These are phyloP conservation scores for Dryobates pubescens DNA, from an alignment of 2,797 vertebrate species.

Conservation along the genomic window DNA sequence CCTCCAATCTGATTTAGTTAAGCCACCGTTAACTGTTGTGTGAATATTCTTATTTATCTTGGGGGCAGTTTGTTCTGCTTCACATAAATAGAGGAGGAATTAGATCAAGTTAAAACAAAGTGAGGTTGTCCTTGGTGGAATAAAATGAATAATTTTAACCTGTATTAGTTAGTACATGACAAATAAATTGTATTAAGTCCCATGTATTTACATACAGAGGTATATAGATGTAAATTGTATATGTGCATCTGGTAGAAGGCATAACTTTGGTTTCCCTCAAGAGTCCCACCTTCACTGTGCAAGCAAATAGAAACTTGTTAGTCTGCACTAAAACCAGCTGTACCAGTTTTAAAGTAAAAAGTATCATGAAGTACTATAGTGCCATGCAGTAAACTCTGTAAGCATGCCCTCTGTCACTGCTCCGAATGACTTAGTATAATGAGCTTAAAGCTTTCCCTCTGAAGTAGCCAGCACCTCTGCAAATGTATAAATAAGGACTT, in stretches of 20 bases:
- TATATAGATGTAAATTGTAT: too few species aligned
- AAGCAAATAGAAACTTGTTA: background rate
- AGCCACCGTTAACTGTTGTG: background rate
- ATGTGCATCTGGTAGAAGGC: background rate
- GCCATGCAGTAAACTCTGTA: fast-evolving
- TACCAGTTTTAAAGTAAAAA: background rate
- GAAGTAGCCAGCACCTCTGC: background rate
- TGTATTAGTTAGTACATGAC: background rate
- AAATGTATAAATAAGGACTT: background rate
- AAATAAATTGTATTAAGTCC: background rate
- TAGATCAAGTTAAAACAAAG: background rate
- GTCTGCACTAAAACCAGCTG: fast-evolving
- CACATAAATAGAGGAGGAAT: background rate
- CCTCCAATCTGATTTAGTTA: background rate
- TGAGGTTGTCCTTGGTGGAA: background rate
- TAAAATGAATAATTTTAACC: background rate
- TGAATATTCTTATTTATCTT: background rate
- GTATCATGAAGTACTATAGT: background rate
- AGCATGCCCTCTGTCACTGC: background rate
- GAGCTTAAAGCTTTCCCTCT: background rate
- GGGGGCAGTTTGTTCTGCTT: background rate
- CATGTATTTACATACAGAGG: background rate
- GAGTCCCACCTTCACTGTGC: background rate
- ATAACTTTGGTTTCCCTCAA: background rate
- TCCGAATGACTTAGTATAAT: background rate